Evolutionary conservation across 2,888 invertebrate species (phyloP).

Genomic region (Tryphoninae sp.): DNA sequence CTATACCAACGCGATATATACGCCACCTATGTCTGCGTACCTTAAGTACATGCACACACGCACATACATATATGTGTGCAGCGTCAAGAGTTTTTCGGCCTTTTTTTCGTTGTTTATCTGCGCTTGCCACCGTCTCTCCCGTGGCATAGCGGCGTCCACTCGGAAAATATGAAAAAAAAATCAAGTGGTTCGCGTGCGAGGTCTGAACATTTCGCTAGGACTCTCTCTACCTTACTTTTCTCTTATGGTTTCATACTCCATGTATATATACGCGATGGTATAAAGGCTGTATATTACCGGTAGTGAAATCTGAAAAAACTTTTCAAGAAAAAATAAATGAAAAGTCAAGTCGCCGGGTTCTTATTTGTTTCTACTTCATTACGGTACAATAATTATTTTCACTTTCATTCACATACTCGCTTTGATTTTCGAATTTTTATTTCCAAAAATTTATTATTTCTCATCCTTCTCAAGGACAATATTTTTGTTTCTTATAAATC

Average conservation of each 20-base stretch:
- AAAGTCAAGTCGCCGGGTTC: background rate
- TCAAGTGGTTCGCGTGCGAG: slow-evolving; percentile 40
- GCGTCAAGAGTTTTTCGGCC: slow-evolving; percentile 68
- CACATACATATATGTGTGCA: slow-evolving; percentile 22
- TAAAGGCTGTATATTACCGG: background rate
- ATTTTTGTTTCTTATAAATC: background rate
- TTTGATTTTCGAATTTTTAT: too few species aligned
- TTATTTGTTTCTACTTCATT: background rate
- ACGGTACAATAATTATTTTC: background rate
- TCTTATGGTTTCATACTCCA: background rate
- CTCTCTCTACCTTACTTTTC: background rate
- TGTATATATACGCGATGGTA: background rate
- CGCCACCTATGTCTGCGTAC: slow-evolving; percentile 50
- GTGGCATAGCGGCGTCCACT: slow-evolving; percentile 55
- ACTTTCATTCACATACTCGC: too few species aligned
- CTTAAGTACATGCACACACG: slow-evolving; percentile 42
- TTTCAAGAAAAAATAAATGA: background rate
- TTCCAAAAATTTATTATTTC: too few species aligned
- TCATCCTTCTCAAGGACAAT: too few species aligned
- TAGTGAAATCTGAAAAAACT: background rate
- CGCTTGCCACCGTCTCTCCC: slow-evolving; percentile 38
- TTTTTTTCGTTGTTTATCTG: slow-evolving; percentile 57
- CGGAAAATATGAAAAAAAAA: slow-evolving; percentile 63
- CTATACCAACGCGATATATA: background rate
- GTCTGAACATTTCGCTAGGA: slow-evolving; percentile 7